Base-by-base conservation (phyloP, 2,113 vertebrate genomes). In the Mola mola region DNA sequence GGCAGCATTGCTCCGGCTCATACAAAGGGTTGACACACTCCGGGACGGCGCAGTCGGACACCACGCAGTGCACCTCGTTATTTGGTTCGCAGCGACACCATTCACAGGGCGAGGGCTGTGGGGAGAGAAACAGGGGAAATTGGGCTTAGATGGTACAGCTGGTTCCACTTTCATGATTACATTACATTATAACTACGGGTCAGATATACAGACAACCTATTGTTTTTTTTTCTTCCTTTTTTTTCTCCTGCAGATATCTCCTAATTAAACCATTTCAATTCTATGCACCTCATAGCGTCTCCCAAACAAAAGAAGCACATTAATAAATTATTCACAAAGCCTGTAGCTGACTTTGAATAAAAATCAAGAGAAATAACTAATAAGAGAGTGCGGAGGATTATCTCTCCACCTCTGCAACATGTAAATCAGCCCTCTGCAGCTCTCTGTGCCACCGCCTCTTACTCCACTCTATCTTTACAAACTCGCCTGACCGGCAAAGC, bases 41-140 rank as follows among this genome's bases (percentile, higher is more conserved):
- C 7, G 97, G 97, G 78, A 98, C 94, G 40, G 97, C 96, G 75
- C 97, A 99, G 94, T 99, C 97, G 64, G 96, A 95, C 92, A 99
- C 97, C 94, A 98, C 95, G 87, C 97, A 99, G 94, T 98, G 96
- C 87, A 98, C 97, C 93, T 98, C 97, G 81, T 97, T 98, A 94
- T 95, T 98, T 91, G 97, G 96, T 91, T 99, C 97, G 86, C 97
- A 99, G 93, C 97, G 96, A 89, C 97, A 99, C 97, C 97, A 98
- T 93, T 99, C 97, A 88, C 97, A 93, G 51, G 92, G 88, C 4
- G 92, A 93, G 68, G 92, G 92, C 92, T 93, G 88, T 62, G 75
- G 76, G 58, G 33, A 84, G 50, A 83, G 47, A 64, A 29, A 93
- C 87, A 89, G 8, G 51, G 48, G 25, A 8, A 66, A 59, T 61